Percentiles rank a stretch among this genome's conserved stretches.
Evolutionary conservation across 2,797 vertebrate genomes (phyloP).

Genomic region (Sebastes reedi): DNA sequence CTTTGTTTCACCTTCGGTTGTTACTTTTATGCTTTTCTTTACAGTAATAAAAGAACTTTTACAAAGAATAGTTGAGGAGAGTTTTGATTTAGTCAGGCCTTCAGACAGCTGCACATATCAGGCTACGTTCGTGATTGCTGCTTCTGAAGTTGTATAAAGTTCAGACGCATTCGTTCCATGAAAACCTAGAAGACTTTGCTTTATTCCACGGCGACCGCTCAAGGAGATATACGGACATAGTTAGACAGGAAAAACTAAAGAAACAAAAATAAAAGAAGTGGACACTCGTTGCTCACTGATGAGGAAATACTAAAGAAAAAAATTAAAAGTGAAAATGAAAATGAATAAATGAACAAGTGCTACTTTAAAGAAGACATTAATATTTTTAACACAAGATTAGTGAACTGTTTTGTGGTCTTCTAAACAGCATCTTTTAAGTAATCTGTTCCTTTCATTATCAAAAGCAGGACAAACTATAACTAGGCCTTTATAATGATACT

Average conservation of each 20-base stretch:
- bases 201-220: neutral
- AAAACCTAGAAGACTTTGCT: slow-evolving; percentile 15
- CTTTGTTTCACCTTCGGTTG: neutral
- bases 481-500: neutral
- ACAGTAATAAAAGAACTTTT: neutral
- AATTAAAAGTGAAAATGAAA: neutral
- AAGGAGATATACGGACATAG: neutral
- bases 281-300: neutral
- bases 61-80: neutral
- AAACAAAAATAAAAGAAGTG: neutral
- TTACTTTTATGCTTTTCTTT: neutral
- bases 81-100: slow-evolving; percentile 4
- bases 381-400: neutral
- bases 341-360: neutral
- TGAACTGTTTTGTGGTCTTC: neutral
- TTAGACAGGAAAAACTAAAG: neutral
- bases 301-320: neutral
- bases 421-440: neutral
- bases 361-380: neutral
- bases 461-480: neutral
- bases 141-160: slow-evolving; percentile 26
- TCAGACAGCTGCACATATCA: slow-evolving; percentile 28
- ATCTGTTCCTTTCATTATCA: neutral
- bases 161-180: slow-evolving; percentile 15
- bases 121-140: slow-evolving; percentile 2